phyloP scores from a whole-genome alignment of 2,888 invertebrate genomes.

The Caenorhabditis sinica region DNA sequence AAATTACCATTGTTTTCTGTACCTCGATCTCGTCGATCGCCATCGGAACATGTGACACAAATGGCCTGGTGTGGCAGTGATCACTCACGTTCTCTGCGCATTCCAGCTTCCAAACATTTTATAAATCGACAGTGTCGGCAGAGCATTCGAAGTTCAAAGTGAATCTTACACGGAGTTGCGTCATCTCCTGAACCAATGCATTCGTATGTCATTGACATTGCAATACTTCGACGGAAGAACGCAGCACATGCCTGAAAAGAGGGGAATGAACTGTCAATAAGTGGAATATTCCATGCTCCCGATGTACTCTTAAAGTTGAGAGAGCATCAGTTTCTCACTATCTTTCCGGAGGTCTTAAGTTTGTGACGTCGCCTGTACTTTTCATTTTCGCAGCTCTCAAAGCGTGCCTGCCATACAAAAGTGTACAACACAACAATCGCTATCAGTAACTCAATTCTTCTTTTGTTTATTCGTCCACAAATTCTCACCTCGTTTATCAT shows the following conservation, averaged over 20 bases:
- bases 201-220: slow-evolving; percentile 76
- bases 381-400: slow-evolving; percentile 21
- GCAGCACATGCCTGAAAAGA: slow-evolving; percentile 75
- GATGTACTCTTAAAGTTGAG: not conserved
- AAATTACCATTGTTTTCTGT: slow-evolving; percentile 40
- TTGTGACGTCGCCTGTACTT: slow-evolving; percentile 41
- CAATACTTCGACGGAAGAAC: slow-evolving; percentile 74
- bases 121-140: slow-evolving; percentile 73
- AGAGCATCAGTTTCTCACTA: not conserved
- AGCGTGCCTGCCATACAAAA: slow-evolving; percentile 2
- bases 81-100: slow-evolving; percentile 72
- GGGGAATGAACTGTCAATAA: not conserved
- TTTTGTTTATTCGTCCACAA: slow-evolving; percentile 22
- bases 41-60: slow-evolving; percentile 39
- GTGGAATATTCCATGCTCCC: not conserved
- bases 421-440: slow-evolving; percentile 36
- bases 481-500: slow-evolving; percentile 27
- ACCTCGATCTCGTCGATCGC: slow-evolving; percentile 31
- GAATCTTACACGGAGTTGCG: slow-evolving; percentile 50
- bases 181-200: slow-evolving; percentile 66
- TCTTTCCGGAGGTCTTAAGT: slow-evolving; percentile 38
- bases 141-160: slow-evolving; percentile 72
- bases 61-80: slow-evolving; percentile 13
- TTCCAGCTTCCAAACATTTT: slow-evolving; percentile 73
- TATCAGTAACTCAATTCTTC: slow-evolving; percentile 30